Evolutionary conservation across 2,113 vertebrate genomes (phyloP).

Genomic region (Bolborhynchus lineola): DNA sequence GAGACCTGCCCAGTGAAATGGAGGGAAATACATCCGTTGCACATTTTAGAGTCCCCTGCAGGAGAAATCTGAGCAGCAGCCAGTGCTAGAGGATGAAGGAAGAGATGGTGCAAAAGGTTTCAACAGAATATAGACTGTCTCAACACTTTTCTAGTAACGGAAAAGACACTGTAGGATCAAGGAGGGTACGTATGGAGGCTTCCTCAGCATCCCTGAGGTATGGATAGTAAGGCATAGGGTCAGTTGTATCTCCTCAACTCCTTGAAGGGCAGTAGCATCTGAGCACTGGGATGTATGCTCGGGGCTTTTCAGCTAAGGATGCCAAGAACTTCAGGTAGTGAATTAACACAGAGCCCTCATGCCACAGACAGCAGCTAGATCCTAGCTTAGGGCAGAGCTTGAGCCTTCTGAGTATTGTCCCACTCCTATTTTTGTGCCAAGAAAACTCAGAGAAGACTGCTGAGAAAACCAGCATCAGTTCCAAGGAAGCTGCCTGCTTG

Average conservation of each 20-base stretch:
- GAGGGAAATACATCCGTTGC: background rate
- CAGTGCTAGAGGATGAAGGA: background rate
- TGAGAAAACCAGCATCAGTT: background rate
- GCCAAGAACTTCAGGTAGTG: background rate
- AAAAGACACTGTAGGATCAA: background rate
- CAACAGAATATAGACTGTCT: background rate
- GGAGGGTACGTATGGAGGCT: background rate
- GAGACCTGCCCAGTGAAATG: background rate
- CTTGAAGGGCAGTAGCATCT: background rate
- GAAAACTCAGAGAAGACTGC: background rate
- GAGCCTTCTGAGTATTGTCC: background rate
- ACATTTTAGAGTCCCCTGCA: background rate
- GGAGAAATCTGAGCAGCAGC: background rate
- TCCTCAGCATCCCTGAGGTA: background rate
- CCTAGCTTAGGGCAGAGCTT: background rate
- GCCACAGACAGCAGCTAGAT: background rate
- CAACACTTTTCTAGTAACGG: background rate
- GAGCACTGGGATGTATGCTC: background rate
- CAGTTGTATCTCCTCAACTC: background rate
- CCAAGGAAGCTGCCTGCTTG: background rate
- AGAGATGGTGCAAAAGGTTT: background rate
- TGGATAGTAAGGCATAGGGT: background rate
- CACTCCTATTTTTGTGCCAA: background rate
- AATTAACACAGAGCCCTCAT: background rate
- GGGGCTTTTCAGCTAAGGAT: background rate